These are phyloP conservation scores for Orientallactaga bullata DNA, from an alignment of 2,113 vertebrate species.

Conservation along the genomic window DNA sequence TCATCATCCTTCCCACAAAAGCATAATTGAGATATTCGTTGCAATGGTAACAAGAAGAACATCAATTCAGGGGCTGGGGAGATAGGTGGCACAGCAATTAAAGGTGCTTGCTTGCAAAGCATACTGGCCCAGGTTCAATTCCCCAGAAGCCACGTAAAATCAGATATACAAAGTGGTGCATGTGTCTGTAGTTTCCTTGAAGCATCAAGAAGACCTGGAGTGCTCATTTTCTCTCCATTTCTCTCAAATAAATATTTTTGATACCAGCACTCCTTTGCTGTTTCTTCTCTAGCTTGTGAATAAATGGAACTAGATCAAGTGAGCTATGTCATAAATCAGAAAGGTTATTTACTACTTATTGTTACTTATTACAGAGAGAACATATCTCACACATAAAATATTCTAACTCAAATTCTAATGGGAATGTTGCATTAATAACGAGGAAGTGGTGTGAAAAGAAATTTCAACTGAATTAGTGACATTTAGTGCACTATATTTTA, in stretches of 20 bases:
- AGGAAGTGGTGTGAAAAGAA: conserved; percentile 14
- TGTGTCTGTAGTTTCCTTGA: too few species aligned
- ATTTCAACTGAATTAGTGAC: conserved; percentile 1
- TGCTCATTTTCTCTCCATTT: too few species aligned
- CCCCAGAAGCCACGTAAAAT: too few species aligned
- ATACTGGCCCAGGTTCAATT: too few species aligned
- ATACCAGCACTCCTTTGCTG: conserved; percentile 21
- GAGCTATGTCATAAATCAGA: conserved; percentile 39
- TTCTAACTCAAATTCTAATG: conserved; percentile 52
- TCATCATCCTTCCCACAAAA: conserved; percentile 31
- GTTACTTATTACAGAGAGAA: conserved; percentile 47
- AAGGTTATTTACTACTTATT: conserved; percentile 29
- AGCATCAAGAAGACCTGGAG: too few species aligned
- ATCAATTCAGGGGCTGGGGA: conserved; percentile 36
- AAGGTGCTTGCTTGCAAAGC: too few species aligned
- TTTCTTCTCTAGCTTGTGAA: not conserved
- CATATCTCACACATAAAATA: not conserved
- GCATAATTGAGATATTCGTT: conserved; percentile 34
- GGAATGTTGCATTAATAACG: not conserved
- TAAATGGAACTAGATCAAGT: conserved; percentile 33
- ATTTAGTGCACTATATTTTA: not conserved
- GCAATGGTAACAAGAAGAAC: conserved; percentile 48
- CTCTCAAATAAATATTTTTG: conserved; percentile 54
- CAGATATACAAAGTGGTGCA: too few species aligned
- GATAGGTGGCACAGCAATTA: too few species aligned